A percentile compares a stretch with the other conserved stretches of the same genome.
Evolutionary conservation across 2,113 vertebrate species (phyloP).

Genomic region (Pollachius pollachius): DNA sequence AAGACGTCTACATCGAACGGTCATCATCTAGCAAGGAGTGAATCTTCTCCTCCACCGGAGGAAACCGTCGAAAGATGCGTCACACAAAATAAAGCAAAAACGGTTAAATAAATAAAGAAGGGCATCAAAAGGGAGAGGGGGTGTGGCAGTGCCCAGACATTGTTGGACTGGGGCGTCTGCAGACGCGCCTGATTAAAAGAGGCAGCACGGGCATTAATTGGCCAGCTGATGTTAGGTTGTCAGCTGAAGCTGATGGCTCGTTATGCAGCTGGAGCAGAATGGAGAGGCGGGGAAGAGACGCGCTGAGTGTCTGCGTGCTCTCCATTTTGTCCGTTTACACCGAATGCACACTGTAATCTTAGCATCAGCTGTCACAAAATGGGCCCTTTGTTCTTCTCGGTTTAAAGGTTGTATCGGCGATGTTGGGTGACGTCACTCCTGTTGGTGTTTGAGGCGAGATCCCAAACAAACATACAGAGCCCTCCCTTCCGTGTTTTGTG

Average conservation of each 20-base stretch:
- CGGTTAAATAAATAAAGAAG: constrained; percentile 29
- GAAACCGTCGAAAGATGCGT: constrained; percentile 47
- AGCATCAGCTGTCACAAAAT: constrained; percentile 53
- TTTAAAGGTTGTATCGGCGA: constrained; percentile 20
- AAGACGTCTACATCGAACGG: constrained; percentile 44
- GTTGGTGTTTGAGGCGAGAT: too few species aligned
- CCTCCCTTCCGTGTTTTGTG: too few species aligned
- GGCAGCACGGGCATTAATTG: constrained; percentile 62
- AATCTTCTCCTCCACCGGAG: constrained; percentile 47
- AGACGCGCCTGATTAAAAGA: constrained; percentile 64
- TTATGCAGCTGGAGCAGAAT: constrained; percentile 55
- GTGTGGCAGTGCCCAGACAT: constrained; percentile 32
- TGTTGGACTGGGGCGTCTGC: constrained; percentile 56
- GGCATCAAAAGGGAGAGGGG: too few species aligned
- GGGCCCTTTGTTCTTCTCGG: constrained; percentile 32
- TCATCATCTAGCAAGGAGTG: constrained; percentile 55
- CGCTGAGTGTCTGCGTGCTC: constrained; percentile 32
- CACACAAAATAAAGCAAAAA: constrained; percentile 29
- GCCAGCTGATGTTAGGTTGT: constrained; percentile 66
- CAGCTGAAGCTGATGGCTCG: constrained; percentile 63
- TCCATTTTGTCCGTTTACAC: constrained; percentile 47
- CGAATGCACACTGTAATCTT: constrained; percentile 48
- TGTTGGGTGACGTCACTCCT: too few species aligned
- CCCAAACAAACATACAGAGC: too few species aligned
- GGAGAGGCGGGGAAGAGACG: constrained; percentile 38